A percentile compares a stretch with the other conserved stretches of the same genome.
Conservation (phyloP, 2,113 vertebrate species). For the Equus przewalskii region DNA sequence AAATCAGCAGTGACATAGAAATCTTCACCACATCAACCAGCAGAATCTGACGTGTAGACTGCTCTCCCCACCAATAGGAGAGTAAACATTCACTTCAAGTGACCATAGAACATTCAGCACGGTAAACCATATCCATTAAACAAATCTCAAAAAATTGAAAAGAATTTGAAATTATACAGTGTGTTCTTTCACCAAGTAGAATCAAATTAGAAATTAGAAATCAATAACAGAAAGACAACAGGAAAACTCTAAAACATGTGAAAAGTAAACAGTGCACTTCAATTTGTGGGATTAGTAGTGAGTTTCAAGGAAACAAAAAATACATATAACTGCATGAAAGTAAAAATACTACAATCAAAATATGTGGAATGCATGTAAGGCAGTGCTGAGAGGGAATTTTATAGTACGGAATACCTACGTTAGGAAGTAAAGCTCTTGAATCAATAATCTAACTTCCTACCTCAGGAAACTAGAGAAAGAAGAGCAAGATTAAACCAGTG, state of each 20-base stretch:
- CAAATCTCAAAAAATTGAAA: background rate
- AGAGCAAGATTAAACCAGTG: too few species aligned
- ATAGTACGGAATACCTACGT: too few species aligned
- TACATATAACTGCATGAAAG: background rate
- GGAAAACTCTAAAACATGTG: background rate
- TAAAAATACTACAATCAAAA: background rate
- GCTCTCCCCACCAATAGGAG: background rate
- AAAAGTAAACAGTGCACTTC: background rate
- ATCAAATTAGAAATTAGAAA: background rate
- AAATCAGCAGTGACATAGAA: background rate
- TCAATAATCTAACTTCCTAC: background rate
- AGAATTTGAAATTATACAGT: background rate
- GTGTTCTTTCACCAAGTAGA: background rate
- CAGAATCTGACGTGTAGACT: too few species aligned
- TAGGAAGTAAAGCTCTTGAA: background rate
- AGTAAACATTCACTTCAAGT: background rate
- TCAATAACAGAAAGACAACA: background rate
- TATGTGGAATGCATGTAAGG: background rate
- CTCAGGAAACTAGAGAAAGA: too few species aligned
- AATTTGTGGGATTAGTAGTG: background rate
- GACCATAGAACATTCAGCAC: background rate
- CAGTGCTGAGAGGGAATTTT: background rate
- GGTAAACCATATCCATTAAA: background rate
- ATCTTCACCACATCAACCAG: background rate
- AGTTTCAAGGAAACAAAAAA: background rate